Base-by-base conservation (phyloP, 2,797 vertebrate genomes). In the Sylvia borin region DNA sequence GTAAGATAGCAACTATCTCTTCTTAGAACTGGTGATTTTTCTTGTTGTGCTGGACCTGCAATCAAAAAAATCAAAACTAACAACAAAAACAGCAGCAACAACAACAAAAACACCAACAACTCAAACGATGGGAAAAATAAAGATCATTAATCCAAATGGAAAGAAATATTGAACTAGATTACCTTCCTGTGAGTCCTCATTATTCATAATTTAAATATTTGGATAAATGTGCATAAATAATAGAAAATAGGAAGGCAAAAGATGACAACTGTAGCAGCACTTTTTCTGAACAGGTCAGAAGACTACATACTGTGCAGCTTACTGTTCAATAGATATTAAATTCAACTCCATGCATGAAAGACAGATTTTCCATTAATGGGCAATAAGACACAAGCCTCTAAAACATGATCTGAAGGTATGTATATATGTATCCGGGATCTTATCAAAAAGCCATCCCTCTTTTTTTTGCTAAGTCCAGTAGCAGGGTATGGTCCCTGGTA, bases 131-230 rank as follows among this genome's bases (percentile, higher is more conserved):
- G 34, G 3, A 74, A 92, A 96, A 97, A 94, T 92, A 90, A 78
- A 32, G 38, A 88, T 76, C 88, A 96, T 96, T 96, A 82, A 96
- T 97, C 68, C 94, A 75, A 95, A 90, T 95, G 47, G 92, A 93
- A 91, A 93, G 50, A 91, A 97, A 93, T 68, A 83, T 38, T 78
- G 71, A 90, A 75, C 38, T 86, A 77, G 55, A 93, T 94, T 95
- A 94, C 66, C 62, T 97, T 93, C 20, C 43, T 60, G 16, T 83
- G 48, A 77, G 36, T 82, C 60, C 48, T 90, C 85, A 78, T 96
- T 97, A 95, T 88, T 97, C 66, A 94, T 93, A 62, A 82, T 94
- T 95, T 95, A 95, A 91, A 94, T 93, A 97, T 95, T 75, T 95
- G 65, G 57, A 27, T 57, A 80, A n/a, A 11, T 43, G 2, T 48